These are phyloP conservation scores for Geothlypis trichas DNA, from an alignment of 2,113 vertebrate genomes.

Conservation along the genomic window DNA sequence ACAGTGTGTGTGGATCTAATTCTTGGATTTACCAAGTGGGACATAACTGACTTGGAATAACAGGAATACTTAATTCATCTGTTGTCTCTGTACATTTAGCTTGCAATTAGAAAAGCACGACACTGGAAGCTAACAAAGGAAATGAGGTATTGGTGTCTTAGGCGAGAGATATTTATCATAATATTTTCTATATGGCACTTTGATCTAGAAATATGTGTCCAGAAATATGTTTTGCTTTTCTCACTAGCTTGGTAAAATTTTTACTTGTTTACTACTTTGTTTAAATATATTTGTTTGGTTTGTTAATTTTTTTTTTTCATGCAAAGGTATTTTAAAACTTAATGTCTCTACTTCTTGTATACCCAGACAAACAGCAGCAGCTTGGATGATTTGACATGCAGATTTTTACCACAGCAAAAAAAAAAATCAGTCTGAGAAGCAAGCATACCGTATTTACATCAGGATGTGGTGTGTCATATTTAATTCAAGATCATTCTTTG, in stretches of 20 bases:
- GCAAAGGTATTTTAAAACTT: neutral
- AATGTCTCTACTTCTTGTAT: neutral
- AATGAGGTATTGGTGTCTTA: neutral
- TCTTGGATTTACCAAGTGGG: neutral
- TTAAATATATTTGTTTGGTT: neutral
- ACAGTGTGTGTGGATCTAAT: neutral
- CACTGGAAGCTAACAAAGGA: neutral
- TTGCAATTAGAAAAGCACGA: neutral
- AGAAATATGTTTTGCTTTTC: neutral
- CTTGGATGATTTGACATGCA: neutral
- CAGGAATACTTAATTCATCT: neutral
- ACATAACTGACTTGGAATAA: neutral
- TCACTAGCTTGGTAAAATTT: neutral
- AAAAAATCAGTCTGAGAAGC: neutral
- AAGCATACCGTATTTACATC: neutral
- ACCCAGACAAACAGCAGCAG: neutral
- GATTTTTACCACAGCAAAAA: neutral
- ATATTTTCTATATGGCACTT: neutral
- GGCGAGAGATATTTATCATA: neutral
- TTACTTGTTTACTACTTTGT: neutral
- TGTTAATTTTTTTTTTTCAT: neutral
- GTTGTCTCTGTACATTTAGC: neutral
- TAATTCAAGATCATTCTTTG: neutral
- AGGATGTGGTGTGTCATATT: neutral
- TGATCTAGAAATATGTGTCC: neutral